Conservation (phyloP, 2,113 vertebrate species). For the Oryzias melastigma region DNA sequence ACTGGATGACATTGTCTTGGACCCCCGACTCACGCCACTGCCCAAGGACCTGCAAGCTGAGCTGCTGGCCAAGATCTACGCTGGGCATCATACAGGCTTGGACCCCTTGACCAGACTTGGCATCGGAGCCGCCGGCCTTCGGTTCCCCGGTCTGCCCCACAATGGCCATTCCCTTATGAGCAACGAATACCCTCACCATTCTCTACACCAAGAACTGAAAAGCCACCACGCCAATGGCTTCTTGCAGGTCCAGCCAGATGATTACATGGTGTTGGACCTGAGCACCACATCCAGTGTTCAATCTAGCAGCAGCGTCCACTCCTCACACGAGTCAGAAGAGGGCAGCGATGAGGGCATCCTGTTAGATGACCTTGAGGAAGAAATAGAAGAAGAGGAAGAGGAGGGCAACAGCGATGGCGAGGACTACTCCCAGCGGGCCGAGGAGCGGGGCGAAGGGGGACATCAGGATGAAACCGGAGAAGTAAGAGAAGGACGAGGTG, state of each 20-base stretch:
- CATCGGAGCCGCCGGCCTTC: constrained; percentile 49
- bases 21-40: constrained; percentile 91
- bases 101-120: constrained; percentile 73
- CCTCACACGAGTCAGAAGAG: constrained; percentile 93
- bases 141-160: constrained; percentile 68
- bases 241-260: constrained; percentile 84
- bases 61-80: constrained; percentile 96
- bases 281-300: constrained; percentile 96
- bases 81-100: constrained; percentile 87
- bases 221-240: constrained; percentile 86
- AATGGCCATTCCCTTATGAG: constrained; percentile 84
- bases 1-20: constrained; percentile 99
- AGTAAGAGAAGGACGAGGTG: constrained; percentile 45
- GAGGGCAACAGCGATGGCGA: constrained; percentile 90
- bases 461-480: constrained; percentile 55
- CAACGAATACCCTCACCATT: constrained; percentile 81
- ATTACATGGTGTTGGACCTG: constrained; percentile 97
- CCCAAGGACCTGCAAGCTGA: constrained; percentile 95
- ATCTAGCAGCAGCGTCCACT: constrained; percentile 95
- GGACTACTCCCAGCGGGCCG: constrained; percentile 81
- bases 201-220: constrained; percentile 47
- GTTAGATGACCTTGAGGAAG: constrained; percentile 88
- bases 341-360: constrained; percentile 97
- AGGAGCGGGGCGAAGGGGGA: constrained; percentile 70
- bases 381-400: constrained; percentile 61